These are phyloP conservation scores for Aurelia aurita complex sp. Pacific DNA, from an alignment of 30 jellyfish, hydroid and myxozoan species.

Conservation along the genomic window DNA sequence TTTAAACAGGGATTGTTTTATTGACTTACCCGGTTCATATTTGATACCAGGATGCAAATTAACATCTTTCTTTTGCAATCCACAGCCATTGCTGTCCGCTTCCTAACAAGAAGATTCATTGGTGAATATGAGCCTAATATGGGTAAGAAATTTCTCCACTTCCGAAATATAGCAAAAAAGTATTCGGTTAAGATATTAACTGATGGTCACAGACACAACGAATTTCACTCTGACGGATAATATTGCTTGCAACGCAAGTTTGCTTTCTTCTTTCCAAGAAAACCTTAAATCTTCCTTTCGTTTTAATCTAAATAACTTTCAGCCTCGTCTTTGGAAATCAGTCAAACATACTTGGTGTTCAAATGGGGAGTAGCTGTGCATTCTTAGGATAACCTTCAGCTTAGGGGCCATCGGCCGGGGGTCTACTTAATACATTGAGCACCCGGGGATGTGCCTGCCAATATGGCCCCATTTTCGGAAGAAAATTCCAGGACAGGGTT, in stretches of 20 bases:
- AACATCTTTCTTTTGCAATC: slow-evolving; percentile 9
- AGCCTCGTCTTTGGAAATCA: slow-evolving; percentile 2
- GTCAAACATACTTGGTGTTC: too few species aligned
- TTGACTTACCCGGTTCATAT: not conserved
- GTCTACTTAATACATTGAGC: too few species aligned
- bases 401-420: too few species aligned
- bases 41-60: not conserved
- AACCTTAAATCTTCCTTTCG: too few species aligned
- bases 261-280: not conserved
- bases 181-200: not conserved
- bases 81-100: slow-evolving; percentile 84
- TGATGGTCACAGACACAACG: not conserved
- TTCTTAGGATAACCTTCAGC: too few species aligned
- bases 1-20: not conserved
- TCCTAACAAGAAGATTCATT: slow-evolving; percentile 81
- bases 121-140: slow-evolving; percentile 79
- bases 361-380: too few species aligned
- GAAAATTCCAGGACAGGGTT: too few species aligned
- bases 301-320: not conserved
- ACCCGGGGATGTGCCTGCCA: too few species aligned
- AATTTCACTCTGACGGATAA: slow-evolving; percentile 5
- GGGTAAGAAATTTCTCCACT: slow-evolving; percentile 30
- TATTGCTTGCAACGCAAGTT: slow-evolving; percentile 5
- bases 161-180: not conserved
- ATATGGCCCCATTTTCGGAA: too few species aligned